Evolutionary conservation across 2,888 invertebrate genomes (phyloP).

Genomic region (Drosophila colorata): DNA sequence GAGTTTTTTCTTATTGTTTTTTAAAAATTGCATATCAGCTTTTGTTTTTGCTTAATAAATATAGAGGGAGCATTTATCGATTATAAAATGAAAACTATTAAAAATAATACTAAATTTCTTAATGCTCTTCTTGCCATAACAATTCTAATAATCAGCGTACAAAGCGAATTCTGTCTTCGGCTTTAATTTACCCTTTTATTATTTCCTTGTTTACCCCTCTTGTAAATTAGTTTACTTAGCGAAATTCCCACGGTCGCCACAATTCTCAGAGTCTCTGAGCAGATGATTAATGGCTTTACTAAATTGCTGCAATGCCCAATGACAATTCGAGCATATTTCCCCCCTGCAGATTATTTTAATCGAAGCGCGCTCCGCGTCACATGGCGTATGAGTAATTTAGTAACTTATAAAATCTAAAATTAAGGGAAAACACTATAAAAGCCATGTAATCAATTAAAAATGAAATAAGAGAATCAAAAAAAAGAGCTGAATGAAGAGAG

Average conservation of each 20-base stretch:
- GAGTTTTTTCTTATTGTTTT: no score
- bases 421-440: neutral
- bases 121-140: no score
- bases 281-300: slow-evolving; percentile 50
- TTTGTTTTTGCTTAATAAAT: no score
- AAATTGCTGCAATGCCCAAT: slow-evolving; percentile 44
- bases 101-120: no score
- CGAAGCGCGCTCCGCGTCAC: neutral
- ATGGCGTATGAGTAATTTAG: slow-evolving; percentile 27
- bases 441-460: neutral
- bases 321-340: slow-evolving; percentile 16
- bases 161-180: no score
- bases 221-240: neutral
- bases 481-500: neutral
- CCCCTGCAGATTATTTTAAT: slow-evolving; percentile 7
- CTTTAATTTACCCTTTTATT: slow-evolving; percentile 2
- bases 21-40: no score
- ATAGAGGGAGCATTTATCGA: no score
- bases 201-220: neutral
- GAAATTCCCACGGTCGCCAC: slow-evolving; percentile 39
- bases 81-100: no score
- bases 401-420: neutral
- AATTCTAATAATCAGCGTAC: no score
- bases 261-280: slow-evolving; percentile 1
- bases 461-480: neutral